These are phyloP conservation scores for Erebia ligea DNA, from an alignment of 2,888 invertebrate species.

Conservation along the genomic window DNA sequence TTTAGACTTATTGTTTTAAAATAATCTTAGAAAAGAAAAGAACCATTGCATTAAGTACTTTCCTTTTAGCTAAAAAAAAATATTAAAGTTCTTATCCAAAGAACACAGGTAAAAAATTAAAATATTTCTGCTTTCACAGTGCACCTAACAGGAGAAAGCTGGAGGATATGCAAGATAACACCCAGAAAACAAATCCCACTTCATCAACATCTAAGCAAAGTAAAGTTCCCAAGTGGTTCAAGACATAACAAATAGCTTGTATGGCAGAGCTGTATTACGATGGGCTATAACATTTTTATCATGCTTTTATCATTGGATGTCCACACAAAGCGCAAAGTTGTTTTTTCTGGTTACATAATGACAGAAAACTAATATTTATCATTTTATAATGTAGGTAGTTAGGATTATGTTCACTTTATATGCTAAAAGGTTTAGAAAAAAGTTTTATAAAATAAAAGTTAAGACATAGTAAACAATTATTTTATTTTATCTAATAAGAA, in stretches of 20 bases:
- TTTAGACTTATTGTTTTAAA: too few relatives aligned
- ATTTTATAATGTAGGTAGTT: background rate
- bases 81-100: background rate
- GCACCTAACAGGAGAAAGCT: slow-evolving; percentile 68
- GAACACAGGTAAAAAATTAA: background rate
- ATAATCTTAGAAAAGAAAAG: too few relatives aligned
- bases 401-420: too few relatives aligned
- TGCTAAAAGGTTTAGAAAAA: too few relatives aligned
- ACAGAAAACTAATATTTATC: background rate
- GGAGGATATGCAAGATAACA: slow-evolving; percentile 49
- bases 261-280: background rate
- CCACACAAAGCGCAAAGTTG: background rate
- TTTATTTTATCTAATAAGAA: too few relatives aligned
- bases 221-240: slow-evolving; percentile 80
- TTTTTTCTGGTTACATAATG: background rate
- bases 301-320: background rate
- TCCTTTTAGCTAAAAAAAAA: background rate
- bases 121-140: slow-evolving; percentile 50
- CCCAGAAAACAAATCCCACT: slow-evolving; percentile 46
- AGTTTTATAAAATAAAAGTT: too few relatives aligned
- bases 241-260: slow-evolving; percentile 50
- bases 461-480: too few relatives aligned
- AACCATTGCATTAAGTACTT: too few relatives aligned
- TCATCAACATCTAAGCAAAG: slow-evolving; percentile 63
- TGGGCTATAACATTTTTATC: background rate